Evolutionary conservation across 2,797 vertebrate genomes (phyloP).

Genomic region (Helarctos malayanus): DNA sequence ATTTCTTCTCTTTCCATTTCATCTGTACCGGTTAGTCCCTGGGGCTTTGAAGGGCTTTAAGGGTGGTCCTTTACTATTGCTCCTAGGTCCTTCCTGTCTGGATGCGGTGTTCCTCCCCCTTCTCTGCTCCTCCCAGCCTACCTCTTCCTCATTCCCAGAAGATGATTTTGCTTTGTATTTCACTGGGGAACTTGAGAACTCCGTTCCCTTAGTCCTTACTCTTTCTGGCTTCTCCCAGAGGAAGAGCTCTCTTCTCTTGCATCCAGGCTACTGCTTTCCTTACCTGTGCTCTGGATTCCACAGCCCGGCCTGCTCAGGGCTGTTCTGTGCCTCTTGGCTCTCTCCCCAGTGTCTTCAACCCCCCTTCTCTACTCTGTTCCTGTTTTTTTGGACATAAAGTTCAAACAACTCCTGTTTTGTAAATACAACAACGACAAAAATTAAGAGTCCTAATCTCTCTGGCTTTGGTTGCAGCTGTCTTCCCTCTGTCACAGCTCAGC

Average conservation of each 20-base stretch:
- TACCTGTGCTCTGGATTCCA: neutral
- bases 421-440: neutral
- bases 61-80: neutral
- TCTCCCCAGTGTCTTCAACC: neutral
- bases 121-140: neutral
- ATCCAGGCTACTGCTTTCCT: neutral
- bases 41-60: neutral
- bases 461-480: neutral
- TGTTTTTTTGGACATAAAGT: neutral
- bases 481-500: neutral
- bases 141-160: neutral
- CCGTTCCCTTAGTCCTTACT: neutral
- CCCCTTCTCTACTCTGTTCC: neutral
- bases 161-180: neutral
- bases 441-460: neutral
- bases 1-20: neutral
- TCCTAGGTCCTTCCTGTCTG: accelerated
- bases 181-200: neutral
- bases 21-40: neutral
- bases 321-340: neutral
- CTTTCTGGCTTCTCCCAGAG: neutral
- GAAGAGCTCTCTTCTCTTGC: neutral
- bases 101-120: accelerated
- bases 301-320: accelerated
- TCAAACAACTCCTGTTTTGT: neutral